A percentile compares a stretch with the other conserved stretches of the same genome.
phyloP scores from a whole-genome alignment of 2,113 vertebrate species.

The Phycodurus eques region DNA sequence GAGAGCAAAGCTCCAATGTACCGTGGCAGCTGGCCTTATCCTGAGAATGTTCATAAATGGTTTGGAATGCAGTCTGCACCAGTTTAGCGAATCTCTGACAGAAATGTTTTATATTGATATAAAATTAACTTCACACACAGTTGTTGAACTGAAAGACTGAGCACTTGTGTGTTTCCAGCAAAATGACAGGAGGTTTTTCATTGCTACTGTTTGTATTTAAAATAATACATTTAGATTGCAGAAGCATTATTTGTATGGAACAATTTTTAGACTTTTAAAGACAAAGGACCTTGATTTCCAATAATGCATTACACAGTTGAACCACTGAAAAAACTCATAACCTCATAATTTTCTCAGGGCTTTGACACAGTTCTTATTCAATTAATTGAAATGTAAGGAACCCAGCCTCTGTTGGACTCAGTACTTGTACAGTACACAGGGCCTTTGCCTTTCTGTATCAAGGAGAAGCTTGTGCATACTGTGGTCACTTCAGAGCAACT shows the following conservation, averaged over 20 bases:
- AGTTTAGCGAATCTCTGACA: conserved; percentile 35
- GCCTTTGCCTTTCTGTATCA: conserved; percentile 43
- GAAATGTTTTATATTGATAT: conserved; percentile 59
- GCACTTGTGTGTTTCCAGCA: neutral
- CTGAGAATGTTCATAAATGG: conserved; percentile 72
- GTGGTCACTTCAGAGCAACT: conserved; percentile 31
- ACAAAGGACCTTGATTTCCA: neutral
- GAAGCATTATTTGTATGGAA: neutral
- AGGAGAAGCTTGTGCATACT: conserved; percentile 37
- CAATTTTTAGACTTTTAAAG: neutral
- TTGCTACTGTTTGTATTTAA: neutral
- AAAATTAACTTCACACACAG: conserved; percentile 51
- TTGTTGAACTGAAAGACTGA: conserved; percentile 20
- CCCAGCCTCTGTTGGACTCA: neutral
- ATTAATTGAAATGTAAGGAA: conserved; percentile 10
- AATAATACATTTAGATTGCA: neutral
- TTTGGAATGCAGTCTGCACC: conserved; percentile 64
- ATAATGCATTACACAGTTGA: neutral
- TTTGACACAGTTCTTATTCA: neutral
- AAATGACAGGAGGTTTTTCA: neutral
- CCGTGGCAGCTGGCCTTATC: conserved; percentile 21
- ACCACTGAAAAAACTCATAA: neutral
- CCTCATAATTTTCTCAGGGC: neutral
- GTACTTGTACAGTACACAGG: conserved; percentile 22
- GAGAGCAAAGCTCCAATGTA: conserved; percentile 19